Evolutionary conservation across 1,140 invertebrate species (phyloP).

Genomic region (Euwallacea similis): DNA sequence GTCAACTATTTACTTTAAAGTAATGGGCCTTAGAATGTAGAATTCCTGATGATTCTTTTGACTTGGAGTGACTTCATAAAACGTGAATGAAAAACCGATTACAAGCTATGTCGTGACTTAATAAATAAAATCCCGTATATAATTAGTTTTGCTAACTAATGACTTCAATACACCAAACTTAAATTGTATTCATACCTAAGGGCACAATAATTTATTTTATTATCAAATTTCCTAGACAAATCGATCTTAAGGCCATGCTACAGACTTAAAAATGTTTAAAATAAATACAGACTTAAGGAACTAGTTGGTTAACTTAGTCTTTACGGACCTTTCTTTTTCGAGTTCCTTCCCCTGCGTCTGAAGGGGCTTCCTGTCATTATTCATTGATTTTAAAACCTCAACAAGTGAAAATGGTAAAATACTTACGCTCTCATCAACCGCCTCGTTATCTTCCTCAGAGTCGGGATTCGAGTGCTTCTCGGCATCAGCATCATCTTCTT

Average conservation of each 20-base stretch:
- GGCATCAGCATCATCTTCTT: constrained; percentile 55
- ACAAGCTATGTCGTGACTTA: no score
- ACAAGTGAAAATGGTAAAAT: constrained; percentile 5
- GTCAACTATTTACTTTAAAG: no score
- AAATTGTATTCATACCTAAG: neutral
- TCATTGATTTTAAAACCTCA: neutral
- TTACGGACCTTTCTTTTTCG: constrained; percentile 60
- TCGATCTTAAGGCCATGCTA: constrained; percentile 8
- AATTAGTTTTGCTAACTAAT: constrained; percentile 3
- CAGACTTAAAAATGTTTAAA: constrained; percentile 19
- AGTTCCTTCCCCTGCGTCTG: constrained; percentile 53
- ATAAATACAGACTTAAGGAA: constrained; percentile 22
- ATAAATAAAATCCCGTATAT: neutral
- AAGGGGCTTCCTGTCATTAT: constrained; percentile 16
- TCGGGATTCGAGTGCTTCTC: constrained; percentile 50
- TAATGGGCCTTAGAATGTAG: no score
- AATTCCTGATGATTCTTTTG: no score
- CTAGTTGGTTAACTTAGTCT: constrained; percentile 51
- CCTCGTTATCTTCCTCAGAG: constrained; percentile 54
- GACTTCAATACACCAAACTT: constrained; percentile 17
- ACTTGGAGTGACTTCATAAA: no score
- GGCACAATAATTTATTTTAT: constrained; percentile 21
- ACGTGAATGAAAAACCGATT: no score
- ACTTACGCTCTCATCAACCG: constrained; percentile 39
- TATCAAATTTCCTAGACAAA: constrained; percentile 20